Evolutionary conservation across 2,113 vertebrate genomes (phyloP), one percentile per base, ranked within the genome.

Genomic region (Phocoena phocoena): DNA sequence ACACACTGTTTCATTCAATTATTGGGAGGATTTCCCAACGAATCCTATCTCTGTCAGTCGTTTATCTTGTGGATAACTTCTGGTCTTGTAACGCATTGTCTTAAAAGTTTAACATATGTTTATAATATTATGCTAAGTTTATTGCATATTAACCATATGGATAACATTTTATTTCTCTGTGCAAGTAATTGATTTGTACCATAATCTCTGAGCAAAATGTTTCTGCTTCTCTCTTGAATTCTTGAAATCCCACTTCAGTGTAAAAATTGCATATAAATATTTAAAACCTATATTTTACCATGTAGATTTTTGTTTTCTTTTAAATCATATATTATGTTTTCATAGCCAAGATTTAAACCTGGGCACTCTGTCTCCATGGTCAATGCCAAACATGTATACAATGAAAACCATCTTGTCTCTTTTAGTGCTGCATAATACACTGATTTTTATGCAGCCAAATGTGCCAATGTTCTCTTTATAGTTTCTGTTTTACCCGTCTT

Each of bases 51-150:
- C 84, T 74, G 28, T 77, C 58, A 95, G 2, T 88, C 21, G 68
- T 77, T 82, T 93, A n/a, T 63, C 31, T 79, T 74, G 10, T 73
- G 31, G 14, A 93, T 86, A 67, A 81, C 38, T 33, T 85, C 36
- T 86, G 28, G 17, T 41, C 38, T 93, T 73, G 18, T 62, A 47
- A 41, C 50, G 8, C 20, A 47, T 55, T 93, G 17, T 90, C 28
- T 58, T 92, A 38, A 82, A 94, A 93, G 6, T 84, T 44, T 84
- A 84, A 83, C 63, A 50, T 90, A 76, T 91, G 58, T 93, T 96
- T 18, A 38, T 84, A 89, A 68, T 58, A 76, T 55, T 76, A 81
- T 84, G 79, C 44, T 85, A 89, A 79, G 2, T 76, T 90, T 88
- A 90, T 95, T 94, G 36, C 36, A 41, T 90, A 80, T 74, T 74